These are phyloP conservation scores for Apocheima hispidaria DNA, from an alignment of 2,888 invertebrate species.

Conservation along the genomic window DNA sequence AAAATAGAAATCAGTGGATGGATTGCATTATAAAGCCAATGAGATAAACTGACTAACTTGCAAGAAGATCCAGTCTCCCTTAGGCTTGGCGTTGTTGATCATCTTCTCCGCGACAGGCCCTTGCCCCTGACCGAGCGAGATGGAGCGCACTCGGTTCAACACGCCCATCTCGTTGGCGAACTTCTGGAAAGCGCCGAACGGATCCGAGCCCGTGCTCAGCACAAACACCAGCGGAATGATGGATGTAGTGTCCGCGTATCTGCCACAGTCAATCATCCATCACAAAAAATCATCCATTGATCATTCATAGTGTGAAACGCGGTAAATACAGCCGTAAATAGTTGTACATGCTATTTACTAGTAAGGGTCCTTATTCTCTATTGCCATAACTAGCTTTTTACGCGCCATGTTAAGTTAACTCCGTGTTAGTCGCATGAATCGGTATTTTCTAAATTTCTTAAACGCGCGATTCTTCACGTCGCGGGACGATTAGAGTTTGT, in stretches of 20 bases:
- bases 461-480: no score
- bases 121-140: slow-evolving; percentile 96
- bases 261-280: slow-evolving; percentile 55
- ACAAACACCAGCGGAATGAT: slow-evolving; percentile 94
- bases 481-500: no score
- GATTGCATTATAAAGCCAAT: slow-evolving; percentile 47
- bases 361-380: no score
- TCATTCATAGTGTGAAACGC: neutral
- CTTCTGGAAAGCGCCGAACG: slow-evolving; percentile 92
- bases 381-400: no score
- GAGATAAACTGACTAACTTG: slow-evolving; percentile 86
- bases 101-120: slow-evolving; percentile 94
- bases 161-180: slow-evolving; percentile 92
- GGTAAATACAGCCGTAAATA: neutral
- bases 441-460: no score
- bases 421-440: no score
- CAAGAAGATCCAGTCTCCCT: slow-evolving; percentile 96
- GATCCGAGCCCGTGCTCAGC: slow-evolving; percentile 95
- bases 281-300: neutral
- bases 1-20: no score
- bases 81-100: slow-evolving; percentile 89
- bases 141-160: slow-evolving; percentile 89
- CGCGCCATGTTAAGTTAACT: no score
- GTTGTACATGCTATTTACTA: neutral
- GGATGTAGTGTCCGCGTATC: slow-evolving; percentile 90